Conservation (phyloP, 2,113 vertebrate genomes). For the Myocastor coypus region DNA sequence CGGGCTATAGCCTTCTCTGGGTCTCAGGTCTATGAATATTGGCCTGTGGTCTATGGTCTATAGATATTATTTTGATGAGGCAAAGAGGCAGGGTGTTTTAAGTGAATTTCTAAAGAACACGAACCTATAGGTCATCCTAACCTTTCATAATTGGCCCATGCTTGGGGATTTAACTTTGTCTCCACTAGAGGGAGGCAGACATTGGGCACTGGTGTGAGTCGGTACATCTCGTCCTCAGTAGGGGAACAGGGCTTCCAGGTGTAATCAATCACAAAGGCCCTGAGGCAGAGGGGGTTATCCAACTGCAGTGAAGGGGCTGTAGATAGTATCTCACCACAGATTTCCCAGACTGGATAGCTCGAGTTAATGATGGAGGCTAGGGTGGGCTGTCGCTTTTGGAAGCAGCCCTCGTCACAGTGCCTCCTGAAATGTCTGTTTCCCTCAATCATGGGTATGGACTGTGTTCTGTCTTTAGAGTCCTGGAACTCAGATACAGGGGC, state of each 20-base stretch:
- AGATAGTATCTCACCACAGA: neutral
- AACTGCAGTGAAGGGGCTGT: no score
- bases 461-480: neutral
- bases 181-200: neutral
- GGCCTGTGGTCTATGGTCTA: no score
- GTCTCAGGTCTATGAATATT: neutral
- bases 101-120: no score
- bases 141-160: neutral
- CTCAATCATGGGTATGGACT: neutral
- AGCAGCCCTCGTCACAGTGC: neutral
- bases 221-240: neutral
- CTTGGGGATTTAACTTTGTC: neutral
- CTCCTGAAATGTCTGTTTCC: neutral
- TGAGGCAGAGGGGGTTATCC: no score
- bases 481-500: neutral
- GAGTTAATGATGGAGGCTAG: no score
- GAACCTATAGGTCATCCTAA: neutral
- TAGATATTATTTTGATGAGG: no score
- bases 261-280: no score
- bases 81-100: no score
- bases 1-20: neutral
- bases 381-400: neutral
- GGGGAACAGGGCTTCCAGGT: no score
- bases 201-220: neutral
- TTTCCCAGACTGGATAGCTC: no score